Conservation (phyloP, 2,888 invertebrate genomes). For the Stenichneumon culpator region DNA sequence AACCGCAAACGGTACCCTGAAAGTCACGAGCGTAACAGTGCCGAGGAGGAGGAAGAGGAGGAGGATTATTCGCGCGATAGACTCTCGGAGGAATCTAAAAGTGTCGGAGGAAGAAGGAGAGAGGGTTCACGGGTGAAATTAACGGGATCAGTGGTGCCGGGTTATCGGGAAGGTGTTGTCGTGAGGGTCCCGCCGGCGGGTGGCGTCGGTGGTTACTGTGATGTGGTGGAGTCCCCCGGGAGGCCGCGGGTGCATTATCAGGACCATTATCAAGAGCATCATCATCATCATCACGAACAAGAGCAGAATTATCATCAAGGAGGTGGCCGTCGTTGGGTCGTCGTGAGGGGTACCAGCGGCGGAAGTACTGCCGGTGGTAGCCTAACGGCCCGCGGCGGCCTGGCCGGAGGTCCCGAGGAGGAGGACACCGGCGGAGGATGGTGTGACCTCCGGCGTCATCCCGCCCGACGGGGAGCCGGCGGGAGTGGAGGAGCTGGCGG, state of each 20-base stretch:
- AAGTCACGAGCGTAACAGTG: slow-evolving; percentile 56
- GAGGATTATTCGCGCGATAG: slow-evolving; percentile 29
- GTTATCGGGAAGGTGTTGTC: slow-evolving; percentile 75
- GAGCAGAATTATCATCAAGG: slow-evolving; percentile 69
- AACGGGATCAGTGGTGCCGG: slow-evolving; percentile 58
- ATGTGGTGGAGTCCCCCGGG: slow-evolving; percentile 83
- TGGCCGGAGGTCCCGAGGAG: slow-evolving; percentile 84
- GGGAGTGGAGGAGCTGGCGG: slow-evolving; percentile 73
- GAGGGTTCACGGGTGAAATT: slow-evolving; percentile 60
- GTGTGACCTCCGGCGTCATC: slow-evolving; percentile 83
- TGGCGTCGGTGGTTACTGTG: slow-evolving; percentile 79
- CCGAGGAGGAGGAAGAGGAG: slow-evolving; percentile 57
- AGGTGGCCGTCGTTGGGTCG: slow-evolving; percentile 77
- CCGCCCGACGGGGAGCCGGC: slow-evolving; percentile 73
- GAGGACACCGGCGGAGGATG: slow-evolving; percentile 79
- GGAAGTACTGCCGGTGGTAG: slow-evolving; percentile 47
- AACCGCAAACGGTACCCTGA: slow-evolving; percentile 53
- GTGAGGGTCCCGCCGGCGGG: slow-evolving; percentile 78
- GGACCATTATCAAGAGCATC: slow-evolving; percentile 64
- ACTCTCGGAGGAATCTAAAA: slow-evolving; percentile 46
- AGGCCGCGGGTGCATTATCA: slow-evolving; percentile 68
- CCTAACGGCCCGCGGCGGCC: slow-evolving; percentile 85
- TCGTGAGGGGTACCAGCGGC: slow-evolving; percentile 78
- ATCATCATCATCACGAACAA: slow-evolving; percentile 45
- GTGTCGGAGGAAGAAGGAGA: slow-evolving; percentile 46